Base-by-base conservation (phyloP, 2,888 invertebrate genomes). In the Lysandra coridon region DNA sequence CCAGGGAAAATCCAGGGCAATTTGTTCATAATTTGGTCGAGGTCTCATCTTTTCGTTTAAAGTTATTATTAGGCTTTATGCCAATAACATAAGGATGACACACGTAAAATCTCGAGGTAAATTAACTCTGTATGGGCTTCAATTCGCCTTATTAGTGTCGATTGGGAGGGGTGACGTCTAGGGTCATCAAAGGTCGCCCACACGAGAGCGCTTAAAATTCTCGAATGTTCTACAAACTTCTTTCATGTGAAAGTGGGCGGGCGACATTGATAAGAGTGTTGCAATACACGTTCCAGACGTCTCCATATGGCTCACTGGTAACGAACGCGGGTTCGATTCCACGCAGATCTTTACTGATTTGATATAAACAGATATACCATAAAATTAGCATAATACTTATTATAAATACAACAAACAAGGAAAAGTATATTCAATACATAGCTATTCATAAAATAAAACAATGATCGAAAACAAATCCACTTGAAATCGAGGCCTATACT, bases 121-220 rank as follows among this genome's bases (percentile, higher is more conserved):
- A 62, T 23, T 62, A 62, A 62, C 6, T 64, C 30, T 12, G 64
- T 23, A 64, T 12, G 30, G 64, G 23, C 69, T 37, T 80, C 82
- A 81, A 82, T 82, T 82, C 80, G 82, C 80, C 81, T 83, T 82
- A 83, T 82, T 82, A 81, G 79, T 81, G 78, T 83, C 81, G 80
- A 83, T 83, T 83, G 83, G 81, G 80, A 73, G 74, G 82, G 82
- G 80, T 81, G 81, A 74, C 73, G 79, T 75, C 79, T 79, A 81
- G 83, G 82, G 82, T 82, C 83, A 82, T 81, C 81, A 81, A 81
- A 82, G 83, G 83, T 81, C 57, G 57, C 57, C 57, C 79, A 80
- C 80, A 81, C 78, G 81, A 80, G 81, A 79, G 81, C 78, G 80
- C 82, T 83, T 80, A 80, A 81, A 82, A 80, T 78, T 80, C 33